A percentile compares a stretch with the other conserved stretches of the same genome.
phyloP scores from a whole-genome alignment of 2,797 vertebrate genomes.

The Danio choprae region DNA sequence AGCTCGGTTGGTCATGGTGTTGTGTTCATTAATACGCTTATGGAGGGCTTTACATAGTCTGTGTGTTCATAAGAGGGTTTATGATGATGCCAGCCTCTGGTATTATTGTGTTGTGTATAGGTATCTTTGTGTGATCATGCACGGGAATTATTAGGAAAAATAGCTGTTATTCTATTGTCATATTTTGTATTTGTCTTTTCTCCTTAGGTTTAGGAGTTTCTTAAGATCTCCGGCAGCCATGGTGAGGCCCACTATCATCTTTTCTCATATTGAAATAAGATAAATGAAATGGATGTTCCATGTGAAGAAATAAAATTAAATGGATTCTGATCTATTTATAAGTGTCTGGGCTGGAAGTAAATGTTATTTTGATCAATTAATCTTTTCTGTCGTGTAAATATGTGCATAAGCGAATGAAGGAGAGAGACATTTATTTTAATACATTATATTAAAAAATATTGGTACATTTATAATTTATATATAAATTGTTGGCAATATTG shows the following conservation, averaged over 20 bases:
- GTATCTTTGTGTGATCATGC: not conserved
- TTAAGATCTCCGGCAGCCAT: slow-evolving; percentile 61
- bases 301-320: too few relatives aligned
- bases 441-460: too few relatives aligned
- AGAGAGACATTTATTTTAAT: too few relatives aligned
- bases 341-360: too few relatives aligned
- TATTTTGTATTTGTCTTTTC: not conserved
- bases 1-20: not conserved
- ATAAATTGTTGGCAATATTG: too few relatives aligned
- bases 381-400: too few relatives aligned
- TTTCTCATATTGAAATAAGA: not conserved
- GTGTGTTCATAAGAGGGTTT: slow-evolving; percentile 13
- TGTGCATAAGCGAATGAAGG: too few relatives aligned
- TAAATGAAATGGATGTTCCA: too few relatives aligned
- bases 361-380: too few relatives aligned
- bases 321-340: too few relatives aligned
- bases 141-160: not conserved
- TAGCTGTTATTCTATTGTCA: not conserved
- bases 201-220: slow-evolving; percentile 28
- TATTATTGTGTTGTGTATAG: not conserved
- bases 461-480: too few relatives aligned
- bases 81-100: not conserved
- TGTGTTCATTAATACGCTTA: slow-evolving; percentile 38
- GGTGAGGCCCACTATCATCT: slow-evolving; percentile 68
- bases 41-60: slow-evolving; percentile 16